These are phyloP conservation scores for Carlito syrichta DNA, from an alignment of 2,113 vertebrate species.

Conservation along the genomic window DNA sequence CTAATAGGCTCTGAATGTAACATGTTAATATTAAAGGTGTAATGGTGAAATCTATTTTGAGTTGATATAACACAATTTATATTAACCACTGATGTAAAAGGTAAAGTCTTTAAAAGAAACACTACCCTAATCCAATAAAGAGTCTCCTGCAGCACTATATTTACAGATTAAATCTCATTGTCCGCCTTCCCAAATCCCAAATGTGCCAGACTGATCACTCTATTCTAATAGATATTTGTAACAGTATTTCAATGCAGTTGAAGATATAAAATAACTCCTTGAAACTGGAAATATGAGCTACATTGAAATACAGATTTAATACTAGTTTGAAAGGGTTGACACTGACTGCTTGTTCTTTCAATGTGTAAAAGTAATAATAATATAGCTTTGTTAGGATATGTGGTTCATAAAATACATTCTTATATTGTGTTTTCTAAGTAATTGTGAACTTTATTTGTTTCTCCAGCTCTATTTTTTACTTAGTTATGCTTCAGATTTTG, in stretches of 20 bases:
- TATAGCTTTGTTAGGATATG: neutral
- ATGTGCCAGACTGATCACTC: neutral
- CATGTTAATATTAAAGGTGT: neutral
- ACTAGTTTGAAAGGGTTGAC: neutral
- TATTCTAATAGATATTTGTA: neutral
- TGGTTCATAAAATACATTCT: slow-evolving; percentile 11
- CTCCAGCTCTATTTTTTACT: neutral
- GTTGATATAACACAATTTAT: neutral
- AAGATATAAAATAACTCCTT: neutral
- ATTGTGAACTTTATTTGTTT: neutral
- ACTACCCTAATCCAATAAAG: neutral
- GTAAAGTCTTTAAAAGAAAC: neutral
- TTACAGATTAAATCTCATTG: neutral
- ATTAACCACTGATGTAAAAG: neutral
- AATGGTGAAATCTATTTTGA: neutral
- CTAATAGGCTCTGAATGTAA: neutral
- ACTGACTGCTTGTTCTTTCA: neutral
- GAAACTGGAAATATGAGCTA: neutral
- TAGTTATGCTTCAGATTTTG: neutral
- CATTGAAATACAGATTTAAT: neutral
- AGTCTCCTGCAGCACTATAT: neutral
- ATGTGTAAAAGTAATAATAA: neutral
- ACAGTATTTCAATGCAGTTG: neutral
- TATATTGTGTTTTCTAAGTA: neutral
- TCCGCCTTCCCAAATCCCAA: neutral